Evolutionary conservation across 2,888 invertebrate genomes (phyloP).

Genomic region (Thereva nobilitata): DNA sequence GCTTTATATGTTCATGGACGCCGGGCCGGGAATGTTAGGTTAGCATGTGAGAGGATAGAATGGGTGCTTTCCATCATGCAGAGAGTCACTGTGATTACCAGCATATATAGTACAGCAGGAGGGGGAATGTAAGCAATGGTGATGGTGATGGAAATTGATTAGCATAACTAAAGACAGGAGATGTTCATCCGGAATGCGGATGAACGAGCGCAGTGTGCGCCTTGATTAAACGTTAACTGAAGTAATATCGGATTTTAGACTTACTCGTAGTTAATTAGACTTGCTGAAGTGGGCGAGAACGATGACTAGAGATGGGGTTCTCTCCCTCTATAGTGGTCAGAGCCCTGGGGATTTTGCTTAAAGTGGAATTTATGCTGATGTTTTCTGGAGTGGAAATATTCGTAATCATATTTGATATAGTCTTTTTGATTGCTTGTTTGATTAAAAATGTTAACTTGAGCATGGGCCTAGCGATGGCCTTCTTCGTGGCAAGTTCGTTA

Average conservation of each 20-base stretch:
- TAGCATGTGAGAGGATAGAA: conserved; percentile 7
- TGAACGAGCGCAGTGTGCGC: conserved; percentile 12
- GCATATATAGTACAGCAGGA: neutral
- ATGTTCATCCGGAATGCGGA: conserved; percentile 31
- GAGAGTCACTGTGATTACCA: conserved; percentile 20
- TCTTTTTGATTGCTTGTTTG: too few relatives aligned
- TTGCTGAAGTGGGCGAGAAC: conserved; percentile 36
- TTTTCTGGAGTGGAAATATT: too few relatives aligned
- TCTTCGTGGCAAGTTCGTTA: too few relatives aligned
- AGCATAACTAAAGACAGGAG: conserved; percentile 36
- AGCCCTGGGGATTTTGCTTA: conserved; percentile 12
- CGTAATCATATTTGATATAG: too few relatives aligned
- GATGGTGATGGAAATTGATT: conserved; percentile 39
- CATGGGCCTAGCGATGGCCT: too few relatives aligned
- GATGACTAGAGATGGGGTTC: conserved; percentile 3
- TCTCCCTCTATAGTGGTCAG: conserved; percentile 5
- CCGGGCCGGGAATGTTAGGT: conserved; percentile 29
- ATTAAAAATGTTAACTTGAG: too few relatives aligned
- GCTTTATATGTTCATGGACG: conserved; percentile 47
- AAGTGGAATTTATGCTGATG: neutral
- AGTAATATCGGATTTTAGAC: conserved; percentile 36
- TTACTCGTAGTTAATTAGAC: conserved; percentile 35
- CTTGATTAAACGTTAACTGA: conserved; percentile 30
- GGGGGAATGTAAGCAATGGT: conserved; percentile 23
- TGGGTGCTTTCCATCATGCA: conserved; percentile 19